A percentile compares a stretch with the other conserved stretches of the same genome.
Evolutionary conservation across 2,113 vertebrate species (phyloP).

Genomic region (Caranx ignobilis): DNA sequence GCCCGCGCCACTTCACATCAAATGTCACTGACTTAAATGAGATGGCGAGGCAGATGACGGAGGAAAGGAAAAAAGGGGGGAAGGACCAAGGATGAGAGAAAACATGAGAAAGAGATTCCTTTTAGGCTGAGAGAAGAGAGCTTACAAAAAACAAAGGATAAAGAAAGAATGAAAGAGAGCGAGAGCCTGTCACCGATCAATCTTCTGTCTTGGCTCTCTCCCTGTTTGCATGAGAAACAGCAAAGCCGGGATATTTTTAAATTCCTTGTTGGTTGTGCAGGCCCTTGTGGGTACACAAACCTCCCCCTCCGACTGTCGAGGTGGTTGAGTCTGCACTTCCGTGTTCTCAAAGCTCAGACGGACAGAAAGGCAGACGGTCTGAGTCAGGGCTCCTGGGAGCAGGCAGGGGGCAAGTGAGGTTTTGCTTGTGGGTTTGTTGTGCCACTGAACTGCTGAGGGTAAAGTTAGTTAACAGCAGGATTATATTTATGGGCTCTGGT

Average conservation of each 20-base stretch:
- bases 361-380: constrained; percentile 62
- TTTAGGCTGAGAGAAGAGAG: constrained; percentile 12
- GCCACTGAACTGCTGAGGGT: constrained; percentile 1
- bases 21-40: constrained; percentile 82
- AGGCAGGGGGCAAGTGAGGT: constrained; percentile 20
- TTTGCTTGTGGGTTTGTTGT: constrained; percentile 27
- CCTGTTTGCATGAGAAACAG: constrained; percentile 61
- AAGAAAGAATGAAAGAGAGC: constrained; percentile 12
- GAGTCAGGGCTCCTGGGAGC: constrained; percentile 66
- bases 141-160: background rate
- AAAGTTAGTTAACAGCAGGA: constrained; percentile 24
- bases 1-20: constrained; percentile 74
- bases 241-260: constrained; percentile 63
- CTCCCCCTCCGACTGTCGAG: constrained; percentile 21
- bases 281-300: constrained; percentile 54
- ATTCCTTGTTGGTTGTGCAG: constrained; percentile 46
- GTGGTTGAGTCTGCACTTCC: constrained; percentile 70
- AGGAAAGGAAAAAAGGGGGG: background rate
- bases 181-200: constrained; percentile 55
- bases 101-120: background rate
- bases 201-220: constrained; percentile 48
- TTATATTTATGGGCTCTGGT: constrained; percentile 1
- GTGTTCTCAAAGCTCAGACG: constrained; percentile 35
- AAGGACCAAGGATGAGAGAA: background rate
- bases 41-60: constrained; percentile 49